Conservation (phyloP, 1,140 invertebrate genomes). For the Cydia strobilella region DNA sequence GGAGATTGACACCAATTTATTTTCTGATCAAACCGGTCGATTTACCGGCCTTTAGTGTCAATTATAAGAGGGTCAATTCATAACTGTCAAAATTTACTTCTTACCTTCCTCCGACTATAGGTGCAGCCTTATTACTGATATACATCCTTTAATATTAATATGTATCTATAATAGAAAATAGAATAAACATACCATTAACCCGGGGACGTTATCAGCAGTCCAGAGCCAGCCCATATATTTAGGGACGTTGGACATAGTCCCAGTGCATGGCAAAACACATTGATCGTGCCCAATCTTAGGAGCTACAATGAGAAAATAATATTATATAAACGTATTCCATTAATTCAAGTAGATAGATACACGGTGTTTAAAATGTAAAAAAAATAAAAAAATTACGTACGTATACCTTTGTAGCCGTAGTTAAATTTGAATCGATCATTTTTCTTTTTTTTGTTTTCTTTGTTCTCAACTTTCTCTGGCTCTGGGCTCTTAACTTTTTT, state of each 20-base stretch:
- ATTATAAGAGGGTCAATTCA: no score
- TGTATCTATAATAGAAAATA: conserved; percentile 11
- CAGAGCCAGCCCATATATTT: conserved; percentile 74
- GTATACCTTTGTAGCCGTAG: conserved; percentile 75
- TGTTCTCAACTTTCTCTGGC: conserved; percentile 51
- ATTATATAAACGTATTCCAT: background rate
- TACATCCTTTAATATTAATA: background rate
- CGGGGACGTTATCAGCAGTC: conserved; percentile 67
- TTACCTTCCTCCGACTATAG: no score
- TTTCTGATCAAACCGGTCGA: no score
- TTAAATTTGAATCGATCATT: conserved; percentile 70
- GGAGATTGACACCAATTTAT: no score
- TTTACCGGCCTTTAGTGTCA: no score
- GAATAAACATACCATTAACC: conserved; percentile 59
- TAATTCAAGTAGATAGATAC: conserved; percentile 2
- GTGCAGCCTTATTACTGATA: no score
- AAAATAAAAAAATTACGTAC: conserved; percentile 60
- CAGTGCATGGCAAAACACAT: conserved; percentile 65
- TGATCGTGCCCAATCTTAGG: conserved; percentile 69
- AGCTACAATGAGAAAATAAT: conserved; percentile 48
- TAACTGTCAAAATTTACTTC: no score
- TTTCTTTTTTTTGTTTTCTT: conserved; percentile 58
- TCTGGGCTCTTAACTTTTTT: conserved; percentile 64
- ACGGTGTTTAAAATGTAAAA: conserved; percentile 30
- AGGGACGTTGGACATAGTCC: conserved; percentile 59